phyloP scores from a whole-genome alignment of 2,113 vertebrate species.

The Forbesichthys papilliferus region DNA sequence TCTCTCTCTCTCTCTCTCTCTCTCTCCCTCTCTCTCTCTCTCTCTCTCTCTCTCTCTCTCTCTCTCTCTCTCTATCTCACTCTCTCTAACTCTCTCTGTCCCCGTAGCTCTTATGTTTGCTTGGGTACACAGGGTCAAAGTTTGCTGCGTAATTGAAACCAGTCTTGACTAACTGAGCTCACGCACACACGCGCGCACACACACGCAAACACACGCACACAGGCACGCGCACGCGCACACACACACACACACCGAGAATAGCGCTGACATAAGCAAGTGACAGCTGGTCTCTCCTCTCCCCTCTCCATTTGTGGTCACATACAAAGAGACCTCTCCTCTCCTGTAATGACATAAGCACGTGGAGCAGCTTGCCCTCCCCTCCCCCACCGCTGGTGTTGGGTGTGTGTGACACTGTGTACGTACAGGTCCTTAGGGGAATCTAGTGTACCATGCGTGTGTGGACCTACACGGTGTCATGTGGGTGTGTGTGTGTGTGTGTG shows the following conservation, averaged over 20 bases:
- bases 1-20: background rate
- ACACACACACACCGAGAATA: conserved; percentile 59
- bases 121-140: conserved; percentile 73
- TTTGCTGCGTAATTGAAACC: conserved; percentile 76
- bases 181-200: conserved; percentile 28
- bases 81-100: conserved; percentile 7
- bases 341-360: background rate
- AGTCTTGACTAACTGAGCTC: conserved; percentile 56
- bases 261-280: conserved; percentile 77
- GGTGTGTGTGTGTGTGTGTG: background rate
- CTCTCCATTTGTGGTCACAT: conserved; percentile 75
- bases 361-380: conserved; percentile 13
- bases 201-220: conserved; percentile 22
- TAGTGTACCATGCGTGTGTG: conserved; percentile 65
- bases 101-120: conserved; percentile 41
- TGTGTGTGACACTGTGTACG: conserved; percentile 64
- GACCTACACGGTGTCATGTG: conserved; percentile 55
- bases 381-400: conserved; percentile 41
- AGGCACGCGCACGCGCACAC: conserved; percentile 24
- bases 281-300: conserved; percentile 78
- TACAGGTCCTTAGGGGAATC: conserved; percentile 73
- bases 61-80: conserved; percentile 3
- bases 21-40: conserved; percentile 23
- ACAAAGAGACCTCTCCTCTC: conserved; percentile 58
- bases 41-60: conserved; percentile 16